A percentile compares a stretch with the other conserved stretches of the same genome.
Evolutionary conservation across 1,140 invertebrate genomes (phyloP).

Genomic region (Tetraneura akinire): DNA sequence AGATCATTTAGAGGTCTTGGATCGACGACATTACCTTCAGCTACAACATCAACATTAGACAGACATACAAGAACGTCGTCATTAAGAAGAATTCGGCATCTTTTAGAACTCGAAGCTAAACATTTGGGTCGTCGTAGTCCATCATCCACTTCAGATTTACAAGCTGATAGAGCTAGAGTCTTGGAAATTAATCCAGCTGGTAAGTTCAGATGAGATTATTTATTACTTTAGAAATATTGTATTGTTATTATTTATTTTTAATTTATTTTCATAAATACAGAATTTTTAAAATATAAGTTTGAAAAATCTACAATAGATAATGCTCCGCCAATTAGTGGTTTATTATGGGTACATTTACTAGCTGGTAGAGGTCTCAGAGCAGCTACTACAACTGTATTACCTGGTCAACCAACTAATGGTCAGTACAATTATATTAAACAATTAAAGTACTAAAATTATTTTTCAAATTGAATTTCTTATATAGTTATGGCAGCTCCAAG

Average conservation of each 20-base stretch:
- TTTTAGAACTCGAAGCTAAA: constrained; percentile 57
- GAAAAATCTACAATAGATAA: constrained; percentile 67
- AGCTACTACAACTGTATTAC: constrained; percentile 58
- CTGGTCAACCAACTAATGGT: constrained; percentile 35
- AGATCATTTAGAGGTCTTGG: constrained; percentile 48
- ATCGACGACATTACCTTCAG: constrained; percentile 49
- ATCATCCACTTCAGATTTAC: constrained; percentile 47
- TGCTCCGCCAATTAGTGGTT: constrained; percentile 70
- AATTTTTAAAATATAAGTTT: constrained; percentile 90
- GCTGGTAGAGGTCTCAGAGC: constrained; percentile 85
- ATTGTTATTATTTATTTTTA: no score
- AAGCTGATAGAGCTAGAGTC: constrained; percentile 54
- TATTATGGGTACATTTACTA: constrained; percentile 87
- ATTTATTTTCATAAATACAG: constrained; percentile 59
- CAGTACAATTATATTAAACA: neutral
- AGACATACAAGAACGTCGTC: constrained; percentile 55
- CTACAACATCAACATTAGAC: constrained; percentile 52
- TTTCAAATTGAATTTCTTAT: neutral
- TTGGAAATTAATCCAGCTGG: constrained; percentile 57
- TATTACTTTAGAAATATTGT: no score
- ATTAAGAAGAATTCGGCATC: constrained; percentile 56
- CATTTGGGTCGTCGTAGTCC: constrained; percentile 54
- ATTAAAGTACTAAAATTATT: neutral
- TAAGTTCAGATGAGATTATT: constrained; percentile 23
- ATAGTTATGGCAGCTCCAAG: constrained; percentile 53